A percentile compares a stretch with the other conserved stretches of the same genome.
Evolutionary conservation across 2,797 vertebrate species (phyloP).

Genomic region (Ceryle rudis): DNA sequence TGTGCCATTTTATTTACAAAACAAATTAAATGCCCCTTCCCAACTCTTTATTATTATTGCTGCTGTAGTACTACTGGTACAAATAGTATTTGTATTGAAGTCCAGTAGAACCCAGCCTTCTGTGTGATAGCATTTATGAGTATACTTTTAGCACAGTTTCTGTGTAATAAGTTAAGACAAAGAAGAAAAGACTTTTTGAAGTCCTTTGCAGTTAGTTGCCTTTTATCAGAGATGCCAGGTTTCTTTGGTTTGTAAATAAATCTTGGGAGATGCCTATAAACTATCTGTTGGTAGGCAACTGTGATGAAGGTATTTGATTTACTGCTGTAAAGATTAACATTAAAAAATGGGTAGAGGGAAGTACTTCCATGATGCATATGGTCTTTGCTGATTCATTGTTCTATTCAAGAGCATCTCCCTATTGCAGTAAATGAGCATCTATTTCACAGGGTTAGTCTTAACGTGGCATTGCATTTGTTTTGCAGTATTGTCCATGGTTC

Average conservation of each 20-base stretch:
- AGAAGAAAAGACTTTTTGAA: background rate
- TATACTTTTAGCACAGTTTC: background rate
- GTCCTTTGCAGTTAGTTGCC: background rate
- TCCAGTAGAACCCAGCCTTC: background rate
- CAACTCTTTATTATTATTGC: background rate
- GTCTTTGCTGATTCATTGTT: rapidly evolving
- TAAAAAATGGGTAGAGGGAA: background rate
- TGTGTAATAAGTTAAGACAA: background rate
- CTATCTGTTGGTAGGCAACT: background rate
- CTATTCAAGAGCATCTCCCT: background rate
- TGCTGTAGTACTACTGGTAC: background rate
- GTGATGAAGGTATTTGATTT: background rate
- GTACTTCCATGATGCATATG: background rate
- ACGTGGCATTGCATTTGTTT: rapidly evolving
- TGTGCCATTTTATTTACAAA: background rate
- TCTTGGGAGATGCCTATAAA: background rate
- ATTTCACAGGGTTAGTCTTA: background rate
- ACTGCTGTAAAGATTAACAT: background rate
- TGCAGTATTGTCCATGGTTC: rapidly evolving
- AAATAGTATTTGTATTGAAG: background rate
- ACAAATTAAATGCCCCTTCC: background rate
- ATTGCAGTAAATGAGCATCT: background rate
- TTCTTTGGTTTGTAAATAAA: background rate
- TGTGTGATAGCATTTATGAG: background rate
- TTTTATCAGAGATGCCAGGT: background rate